Conservation (phyloP, 2,797 vertebrate genomes). For the Alcedo atthis region DNA sequence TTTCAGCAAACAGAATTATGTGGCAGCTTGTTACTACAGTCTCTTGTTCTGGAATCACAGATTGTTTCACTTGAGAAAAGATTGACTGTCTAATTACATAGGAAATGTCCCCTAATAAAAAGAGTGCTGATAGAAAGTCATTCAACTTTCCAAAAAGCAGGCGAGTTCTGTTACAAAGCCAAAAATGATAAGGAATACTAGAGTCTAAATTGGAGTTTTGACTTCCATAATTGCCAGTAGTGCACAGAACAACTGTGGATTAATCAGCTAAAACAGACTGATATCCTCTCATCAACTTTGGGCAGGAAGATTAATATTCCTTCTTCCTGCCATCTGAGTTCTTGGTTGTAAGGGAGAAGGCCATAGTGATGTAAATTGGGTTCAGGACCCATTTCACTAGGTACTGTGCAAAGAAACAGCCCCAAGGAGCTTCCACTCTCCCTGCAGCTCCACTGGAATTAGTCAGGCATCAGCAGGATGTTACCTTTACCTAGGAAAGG, state of each 20-base stretch:
- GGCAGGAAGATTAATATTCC: neutral
- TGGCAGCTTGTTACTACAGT: neutral
- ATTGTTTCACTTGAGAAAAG: neutral
- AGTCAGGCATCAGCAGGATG: neutral
- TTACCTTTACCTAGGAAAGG: neutral
- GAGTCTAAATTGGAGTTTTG: neutral
- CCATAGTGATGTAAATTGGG: neutral
- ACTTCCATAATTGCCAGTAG: neutral
- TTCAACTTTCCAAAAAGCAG: neutral
- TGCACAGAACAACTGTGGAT: neutral
- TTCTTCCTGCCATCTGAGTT: neutral
- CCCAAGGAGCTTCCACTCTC: neutral
- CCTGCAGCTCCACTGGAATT: neutral
- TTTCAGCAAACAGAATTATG: neutral
- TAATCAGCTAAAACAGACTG: neutral
- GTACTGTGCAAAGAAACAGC: neutral
- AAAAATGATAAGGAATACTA: neutral
- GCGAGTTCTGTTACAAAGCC: neutral
- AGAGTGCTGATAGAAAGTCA: neutral
- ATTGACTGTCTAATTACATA: neutral
- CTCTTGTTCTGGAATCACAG: neutral
- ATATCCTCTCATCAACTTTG: neutral
- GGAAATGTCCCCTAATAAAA: neutral
- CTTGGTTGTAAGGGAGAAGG: neutral
- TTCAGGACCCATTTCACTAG: neutral